A percentile compares a stretch with the other conserved stretches of the same genome.
These are phyloP conservation scores for Rhopalosiphum padi DNA, from an alignment of 1,140 invertebrate genomes.

Conservation along the genomic window DNA sequence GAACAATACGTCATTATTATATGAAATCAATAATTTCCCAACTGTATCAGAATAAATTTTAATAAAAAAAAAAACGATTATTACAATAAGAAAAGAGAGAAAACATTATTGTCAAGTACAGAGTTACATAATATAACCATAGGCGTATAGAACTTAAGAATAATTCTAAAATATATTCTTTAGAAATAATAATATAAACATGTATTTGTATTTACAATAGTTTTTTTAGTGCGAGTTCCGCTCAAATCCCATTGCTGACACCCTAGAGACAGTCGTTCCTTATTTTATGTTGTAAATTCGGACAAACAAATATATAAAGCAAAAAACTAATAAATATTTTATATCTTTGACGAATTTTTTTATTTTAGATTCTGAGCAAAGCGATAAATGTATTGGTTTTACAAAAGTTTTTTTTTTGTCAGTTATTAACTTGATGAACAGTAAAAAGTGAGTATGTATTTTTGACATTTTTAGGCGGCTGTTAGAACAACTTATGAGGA, in stretches of 20 bases:
- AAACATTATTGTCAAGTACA: not conserved
- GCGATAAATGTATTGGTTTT: not conserved
- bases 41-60: not conserved
- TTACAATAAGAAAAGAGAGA: not conserved
- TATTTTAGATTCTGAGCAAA: not conserved
- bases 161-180: constrained; percentile 1
- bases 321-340: constrained; percentile 44
- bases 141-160: not conserved
- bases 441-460: not conserved
- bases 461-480: not conserved
- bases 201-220: not conserved
- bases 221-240: not conserved
- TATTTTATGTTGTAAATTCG: constrained; percentile 24
- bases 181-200: constrained; percentile 17
- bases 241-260: not conserved
- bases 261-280: constrained; percentile 18
- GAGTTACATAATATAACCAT: not conserved
- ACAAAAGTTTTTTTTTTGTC: not conserved
- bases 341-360: not conserved
- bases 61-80: not conserved
- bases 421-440: not conserved
- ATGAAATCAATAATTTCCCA: not conserved
- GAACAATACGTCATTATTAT: too few species aligned
- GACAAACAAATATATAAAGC: not conserved
- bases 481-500: not conserved